Conservation (phyloP, 2,888 invertebrate species). For the Habrosyne pyritoides region DNA sequence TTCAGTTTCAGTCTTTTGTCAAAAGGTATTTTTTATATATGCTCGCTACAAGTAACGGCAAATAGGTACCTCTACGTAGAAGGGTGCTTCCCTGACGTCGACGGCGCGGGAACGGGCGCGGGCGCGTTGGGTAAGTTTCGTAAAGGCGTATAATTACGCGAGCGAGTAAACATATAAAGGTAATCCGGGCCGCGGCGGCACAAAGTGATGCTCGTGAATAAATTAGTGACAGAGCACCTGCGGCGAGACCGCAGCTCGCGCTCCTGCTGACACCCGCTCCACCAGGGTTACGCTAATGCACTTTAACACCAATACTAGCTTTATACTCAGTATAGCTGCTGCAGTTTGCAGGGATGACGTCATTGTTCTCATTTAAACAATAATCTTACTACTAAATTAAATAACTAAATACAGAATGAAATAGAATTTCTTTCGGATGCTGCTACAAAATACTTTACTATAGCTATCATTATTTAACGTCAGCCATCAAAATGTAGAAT, state of each 20-base stretch:
- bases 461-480: too few species aligned
- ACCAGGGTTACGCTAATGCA: constrained; percentile 44
- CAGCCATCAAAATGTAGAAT: too few species aligned
- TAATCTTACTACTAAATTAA: too few species aligned
- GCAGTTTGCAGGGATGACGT: background rate
- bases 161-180: constrained; percentile 82
- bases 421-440: too few species aligned
- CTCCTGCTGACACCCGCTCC: constrained; percentile 23
- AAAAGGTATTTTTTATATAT: background rate
- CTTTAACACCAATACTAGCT: constrained; percentile 5
- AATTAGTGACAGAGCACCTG: constrained; percentile 76
- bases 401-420: background rate
- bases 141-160: constrained; percentile 81
- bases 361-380: background rate
- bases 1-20: too few species aligned
- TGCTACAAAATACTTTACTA: too few species aligned
- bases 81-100: background rate
- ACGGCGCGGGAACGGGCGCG: background rate
- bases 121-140: constrained; percentile 62
- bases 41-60: background rate
- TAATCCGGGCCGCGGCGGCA: constrained; percentile 81
- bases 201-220: constrained; percentile 81
- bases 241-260: constrained; percentile 63
- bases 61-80: background rate
- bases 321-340: background rate